These are phyloP conservation scores for Temnothorax ravouxi DNA, from an alignment of 2,888 invertebrate genomes.

Conservation along the genomic window DNA sequence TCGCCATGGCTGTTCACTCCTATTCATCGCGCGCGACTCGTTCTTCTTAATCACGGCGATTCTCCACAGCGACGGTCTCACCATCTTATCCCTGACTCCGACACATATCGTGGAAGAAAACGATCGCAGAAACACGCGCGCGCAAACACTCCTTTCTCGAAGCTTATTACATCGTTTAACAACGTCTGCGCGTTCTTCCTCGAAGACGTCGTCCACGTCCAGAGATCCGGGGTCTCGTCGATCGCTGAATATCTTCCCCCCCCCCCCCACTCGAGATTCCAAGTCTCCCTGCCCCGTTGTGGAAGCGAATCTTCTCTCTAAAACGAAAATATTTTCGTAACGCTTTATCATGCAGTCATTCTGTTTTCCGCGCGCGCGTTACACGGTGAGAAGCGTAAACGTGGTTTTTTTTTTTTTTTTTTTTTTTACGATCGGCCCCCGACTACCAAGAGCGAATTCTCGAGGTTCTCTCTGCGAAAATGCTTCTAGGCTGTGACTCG, in stretches of 20 bases:
- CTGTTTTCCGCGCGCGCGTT: not conserved
- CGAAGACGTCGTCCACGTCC: not conserved
- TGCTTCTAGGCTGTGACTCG: constrained; percentile 72
- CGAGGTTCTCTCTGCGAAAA: constrained; percentile 47
- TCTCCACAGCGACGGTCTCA: constrained; percentile 38
- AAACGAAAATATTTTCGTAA: constrained; percentile 31
- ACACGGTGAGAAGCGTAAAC: constrained; percentile 5
- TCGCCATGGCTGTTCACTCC: not conserved
- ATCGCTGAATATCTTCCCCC: not conserved
- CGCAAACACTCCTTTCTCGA: too few species aligned
- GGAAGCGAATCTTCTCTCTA: not conserved
- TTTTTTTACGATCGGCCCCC: not conserved
- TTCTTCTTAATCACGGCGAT: not conserved
- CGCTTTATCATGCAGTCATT: not conserved
- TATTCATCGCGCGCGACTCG: constrained; percentile 2
- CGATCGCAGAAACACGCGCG: constrained; percentile 16
- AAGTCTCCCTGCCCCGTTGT: not conserved
- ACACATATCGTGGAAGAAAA: constrained; percentile 49
- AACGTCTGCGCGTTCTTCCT: not conserved
- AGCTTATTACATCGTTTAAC: not conserved
- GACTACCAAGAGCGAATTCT: constrained; percentile 36
- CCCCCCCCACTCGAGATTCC: not conserved
- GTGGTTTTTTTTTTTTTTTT: not conserved
- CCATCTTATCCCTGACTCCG: not conserved
- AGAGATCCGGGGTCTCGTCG: not conserved